phyloP scores from a whole-genome alignment of 2,888 invertebrate genomes.

The Myopa tessellatipennis region DNA sequence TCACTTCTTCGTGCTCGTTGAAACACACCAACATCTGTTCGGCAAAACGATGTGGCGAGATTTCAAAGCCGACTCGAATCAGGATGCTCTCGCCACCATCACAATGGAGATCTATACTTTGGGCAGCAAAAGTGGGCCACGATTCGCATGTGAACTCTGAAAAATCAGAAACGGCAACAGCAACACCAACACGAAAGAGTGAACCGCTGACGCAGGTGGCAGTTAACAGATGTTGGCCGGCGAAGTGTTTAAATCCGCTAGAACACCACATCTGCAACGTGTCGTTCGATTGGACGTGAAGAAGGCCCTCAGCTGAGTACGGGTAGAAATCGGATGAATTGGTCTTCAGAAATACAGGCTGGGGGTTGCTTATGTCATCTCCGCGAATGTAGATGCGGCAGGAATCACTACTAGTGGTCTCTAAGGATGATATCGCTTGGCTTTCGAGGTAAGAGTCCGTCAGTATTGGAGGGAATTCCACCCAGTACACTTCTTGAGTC shows the following conservation, averaged over 20 bases:
- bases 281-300: slow-evolving; percentile 55
- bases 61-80: slow-evolving; percentile 67
- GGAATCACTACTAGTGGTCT: no score
- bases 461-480: no score
- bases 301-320: slow-evolving; percentile 55
- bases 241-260: slow-evolving; percentile 53
- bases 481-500: no score
- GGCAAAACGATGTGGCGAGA: slow-evolving; percentile 60
- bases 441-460: no score
- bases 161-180: slow-evolving; percentile 53
- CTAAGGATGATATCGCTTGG: no score
- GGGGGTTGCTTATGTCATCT: neutral
- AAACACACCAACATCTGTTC: slow-evolving; percentile 67
- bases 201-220: slow-evolving; percentile 60
- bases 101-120: slow-evolving; percentile 58
- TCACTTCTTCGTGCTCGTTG: slow-evolving; percentile 64
- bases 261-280: slow-evolving; percentile 62
- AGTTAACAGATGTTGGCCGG: slow-evolving; percentile 52
- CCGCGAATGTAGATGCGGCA: neutral
- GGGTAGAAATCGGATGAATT: slow-evolving; percentile 59
- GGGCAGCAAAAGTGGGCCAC: slow-evolving; percentile 60
- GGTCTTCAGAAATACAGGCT: neutral
- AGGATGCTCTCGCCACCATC: slow-evolving; percentile 54
- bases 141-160: slow-evolving; percentile 62
- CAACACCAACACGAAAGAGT: slow-evolving; percentile 58